Base-by-base conservation (phyloP, 1,140 invertebrate species). In the Brachionus plicatilis region DNA sequence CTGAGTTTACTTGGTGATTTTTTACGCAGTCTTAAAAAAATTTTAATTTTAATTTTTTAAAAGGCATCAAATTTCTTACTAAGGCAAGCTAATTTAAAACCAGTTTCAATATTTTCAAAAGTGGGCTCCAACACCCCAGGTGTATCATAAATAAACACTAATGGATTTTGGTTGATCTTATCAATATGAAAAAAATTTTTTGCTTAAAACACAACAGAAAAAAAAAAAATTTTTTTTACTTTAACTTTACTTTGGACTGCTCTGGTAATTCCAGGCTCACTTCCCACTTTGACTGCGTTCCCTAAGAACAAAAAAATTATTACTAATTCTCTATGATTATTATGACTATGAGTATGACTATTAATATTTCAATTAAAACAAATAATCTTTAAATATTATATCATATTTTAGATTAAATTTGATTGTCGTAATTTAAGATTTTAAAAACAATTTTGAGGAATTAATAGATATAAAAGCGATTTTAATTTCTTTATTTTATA, bases 61-160 rank as follows among this genome's bases (percentile, higher is more conserved):
- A 37, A 37, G 27, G 3, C 33, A 37, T 37, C 33, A 43, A 9
- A 27, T 68, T 82, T 14, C 47, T 50, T 68, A 82, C 79, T 82
- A 37, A 82, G 60, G 65, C 79, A 82, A 14, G 83, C 47, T 11
- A 84, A 66, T 47, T 84, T 84, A 14, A 75, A 84, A 9, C 50
- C 83, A n/a, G 60, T 66, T 75, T 76, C 83, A 1, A 84, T 76
- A 11, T 76, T 60, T 29, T 75, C 70, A 66, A 85, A 66, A 17
- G 8, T 72, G 6, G 84, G 84, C n/a, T 78, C 75, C 14, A 85
- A 47, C 14, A 85, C 43, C 14, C 84, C 84, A n/a, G 84, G 84
- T 20, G 84, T 66, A 41, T 85, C 84, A 50, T 45, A 60, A 2
- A 85, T 41, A 50, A 29, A 85, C 11, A 85, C 27, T 27, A 50